phyloP scores from a whole-genome alignment of 2,797 vertebrate genomes.

The Halcyon badia region DNA sequence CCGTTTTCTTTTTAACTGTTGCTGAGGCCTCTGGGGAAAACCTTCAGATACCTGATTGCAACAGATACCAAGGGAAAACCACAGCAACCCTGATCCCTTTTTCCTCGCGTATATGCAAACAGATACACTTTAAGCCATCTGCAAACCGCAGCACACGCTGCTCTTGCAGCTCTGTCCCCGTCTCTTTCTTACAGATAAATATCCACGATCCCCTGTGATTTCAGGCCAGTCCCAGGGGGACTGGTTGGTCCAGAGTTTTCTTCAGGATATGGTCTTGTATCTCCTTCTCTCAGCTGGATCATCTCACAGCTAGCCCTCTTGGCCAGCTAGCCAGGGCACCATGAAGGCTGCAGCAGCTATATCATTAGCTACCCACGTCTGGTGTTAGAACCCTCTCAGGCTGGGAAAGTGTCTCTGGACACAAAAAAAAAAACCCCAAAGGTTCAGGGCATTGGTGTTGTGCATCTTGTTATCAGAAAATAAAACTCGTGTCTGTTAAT shows the following conservation, averaged over 20 bases:
- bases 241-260: not conserved
- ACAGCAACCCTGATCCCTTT: not conserved
- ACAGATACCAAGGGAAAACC: not conserved
- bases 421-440: not conserved
- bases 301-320: not conserved
- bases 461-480: not conserved
- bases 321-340: not conserved
- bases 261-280: not conserved
- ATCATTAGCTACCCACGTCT: not conserved
- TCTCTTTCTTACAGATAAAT: not conserved
- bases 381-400: not conserved
- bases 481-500: accelerated
- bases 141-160: accelerated
- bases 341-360: not conserved
- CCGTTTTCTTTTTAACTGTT: not conserved
- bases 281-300: not conserved
- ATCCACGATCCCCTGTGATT: not conserved
- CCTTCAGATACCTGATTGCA: not conserved
- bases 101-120: not conserved
- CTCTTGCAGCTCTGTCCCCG: not conserved
- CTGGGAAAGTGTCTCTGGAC: not conserved
- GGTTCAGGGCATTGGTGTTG: not conserved
- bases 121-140: not conserved
- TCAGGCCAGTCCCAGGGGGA: not conserved
- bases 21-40: not conserved